Evolutionary conservation across 2,113 vertebrate genomes (phyloP).

Genomic region (Dicerorhinus sumatrensis): DNA sequence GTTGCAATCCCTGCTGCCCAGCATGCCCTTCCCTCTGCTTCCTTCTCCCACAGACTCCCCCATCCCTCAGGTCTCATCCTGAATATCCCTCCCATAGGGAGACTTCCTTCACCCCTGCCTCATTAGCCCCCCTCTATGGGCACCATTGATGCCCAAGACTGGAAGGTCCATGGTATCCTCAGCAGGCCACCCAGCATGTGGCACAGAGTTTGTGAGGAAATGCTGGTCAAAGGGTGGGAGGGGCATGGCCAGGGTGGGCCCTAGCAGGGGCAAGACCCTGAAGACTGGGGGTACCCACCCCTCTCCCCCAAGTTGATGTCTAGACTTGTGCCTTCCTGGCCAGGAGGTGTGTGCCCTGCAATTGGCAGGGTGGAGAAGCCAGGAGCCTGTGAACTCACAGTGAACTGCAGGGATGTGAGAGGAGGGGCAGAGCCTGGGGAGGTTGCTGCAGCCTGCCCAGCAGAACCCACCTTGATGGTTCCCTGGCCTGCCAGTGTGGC

Average conservation of each 20-base stretch:
- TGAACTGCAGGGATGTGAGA: background rate
- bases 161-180: background rate
- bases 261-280: background rate
- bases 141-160: background rate
- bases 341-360: background rate
- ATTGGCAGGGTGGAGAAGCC: background rate
- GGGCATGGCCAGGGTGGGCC: background rate
- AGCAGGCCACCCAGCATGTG: accelerated
- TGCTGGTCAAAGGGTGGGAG: background rate
- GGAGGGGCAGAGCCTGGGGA: background rate
- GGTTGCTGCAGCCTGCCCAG: accelerated
- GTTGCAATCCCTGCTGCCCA: background rate
- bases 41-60: background rate
- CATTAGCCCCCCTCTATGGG: accelerated
- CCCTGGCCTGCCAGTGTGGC: background rate
- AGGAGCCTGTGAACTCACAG: too few relatives aligned
- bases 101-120: background rate
- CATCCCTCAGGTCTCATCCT: background rate
- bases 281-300: too few relatives aligned
- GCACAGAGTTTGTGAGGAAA: background rate
- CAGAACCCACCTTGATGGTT: accelerated
- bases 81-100: accelerated
- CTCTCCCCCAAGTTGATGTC: background rate
- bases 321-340: background rate
- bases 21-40: background rate